Evolutionary conservation across 2,113 vertebrate species (phyloP).

Genomic region (Hymenochirus boettgeri): DNA sequence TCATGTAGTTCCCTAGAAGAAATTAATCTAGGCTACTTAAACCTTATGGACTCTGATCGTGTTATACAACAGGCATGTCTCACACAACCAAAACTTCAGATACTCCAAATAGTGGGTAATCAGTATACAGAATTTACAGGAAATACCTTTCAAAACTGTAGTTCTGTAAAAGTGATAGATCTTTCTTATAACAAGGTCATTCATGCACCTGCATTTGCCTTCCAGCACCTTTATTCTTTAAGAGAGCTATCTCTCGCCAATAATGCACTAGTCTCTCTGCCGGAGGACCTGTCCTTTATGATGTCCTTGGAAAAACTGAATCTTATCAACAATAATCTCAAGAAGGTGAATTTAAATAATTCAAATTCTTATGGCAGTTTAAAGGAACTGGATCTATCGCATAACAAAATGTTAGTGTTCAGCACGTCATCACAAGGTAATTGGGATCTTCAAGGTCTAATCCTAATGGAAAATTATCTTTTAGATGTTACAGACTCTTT

Average conservation of each 20-base stretch:
- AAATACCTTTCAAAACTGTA: slow-evolving; percentile 48
- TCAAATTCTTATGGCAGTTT: slow-evolving; percentile 53
- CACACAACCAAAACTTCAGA: slow-evolving; percentile 50
- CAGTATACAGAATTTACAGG: slow-evolving; percentile 46
- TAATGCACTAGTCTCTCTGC: slow-evolving; percentile 50
- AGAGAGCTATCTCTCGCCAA: slow-evolving; percentile 42
- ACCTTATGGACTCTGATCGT: slow-evolving; percentile 19
- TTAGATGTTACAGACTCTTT: slow-evolving; percentile 48
- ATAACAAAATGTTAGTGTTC: slow-evolving; percentile 48
- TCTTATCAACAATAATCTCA: slow-evolving; percentile 57
- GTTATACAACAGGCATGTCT: slow-evolving; percentile 60
- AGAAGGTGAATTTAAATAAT: slow-evolving; percentile 44
- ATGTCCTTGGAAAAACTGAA: slow-evolving; percentile 49
- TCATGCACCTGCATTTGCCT: slow-evolving; percentile 17
- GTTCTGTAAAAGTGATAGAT: slow-evolving; percentile 49
- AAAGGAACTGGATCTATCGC: slow-evolving; percentile 45
- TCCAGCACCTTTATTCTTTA: slow-evolving; percentile 42
- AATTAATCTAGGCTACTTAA: slow-evolving; percentile 54
- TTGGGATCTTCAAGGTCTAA: slow-evolving; percentile 46
- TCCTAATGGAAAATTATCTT: slow-evolving; percentile 52
- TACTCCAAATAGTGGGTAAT: slow-evolving; percentile 53
- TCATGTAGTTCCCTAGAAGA: slow-evolving; percentile 46
- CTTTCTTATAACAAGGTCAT: slow-evolving; percentile 45
- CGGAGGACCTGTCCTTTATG: slow-evolving; percentile 40
- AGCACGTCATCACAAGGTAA: slow-evolving; percentile 41